Evolutionary conservation across 2,797 vertebrate species (phyloP).

Genomic region (Coilia nasus): DNA sequence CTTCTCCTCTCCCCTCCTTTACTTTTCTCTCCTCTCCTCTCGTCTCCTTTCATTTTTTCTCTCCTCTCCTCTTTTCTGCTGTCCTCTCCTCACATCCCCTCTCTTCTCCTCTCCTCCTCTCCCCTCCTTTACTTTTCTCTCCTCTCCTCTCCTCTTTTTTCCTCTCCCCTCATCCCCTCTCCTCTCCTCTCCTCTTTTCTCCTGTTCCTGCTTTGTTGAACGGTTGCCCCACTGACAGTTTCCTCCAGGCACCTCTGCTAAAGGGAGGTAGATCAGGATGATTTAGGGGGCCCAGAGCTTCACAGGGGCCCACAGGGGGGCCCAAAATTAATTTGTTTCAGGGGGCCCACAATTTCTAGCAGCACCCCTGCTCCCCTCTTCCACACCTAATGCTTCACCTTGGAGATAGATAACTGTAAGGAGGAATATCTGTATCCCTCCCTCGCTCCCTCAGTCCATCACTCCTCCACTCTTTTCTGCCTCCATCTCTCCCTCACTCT

Average conservation of each 20-base stretch:
- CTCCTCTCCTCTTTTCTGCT: no score
- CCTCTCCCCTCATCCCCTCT: neutral
- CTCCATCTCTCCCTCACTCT: neutral
- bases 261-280: no score
- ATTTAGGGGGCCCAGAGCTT: no score
- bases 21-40: no score
- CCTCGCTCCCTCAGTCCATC: neutral
- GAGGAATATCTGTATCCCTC: no score
- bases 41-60: no score
- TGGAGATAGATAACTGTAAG: neutral
- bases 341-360: no score
- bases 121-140: neutral
- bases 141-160: neutral
- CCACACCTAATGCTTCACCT: neutral
- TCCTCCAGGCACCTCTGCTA: no score
- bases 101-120: neutral
- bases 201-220: constrained; percentile 37
- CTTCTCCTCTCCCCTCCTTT: no score
- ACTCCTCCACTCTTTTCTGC: neutral
- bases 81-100: no score
- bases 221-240: neutral
- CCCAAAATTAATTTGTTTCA: no score
- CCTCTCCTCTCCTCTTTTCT: constrained; percentile 30
- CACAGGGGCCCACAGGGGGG: no score
- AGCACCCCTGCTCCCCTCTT: neutral